These are phyloP conservation scores for Sus cebifrons DNA, from an alignment of 2,797 vertebrate species.

Conservation along the genomic window DNA sequence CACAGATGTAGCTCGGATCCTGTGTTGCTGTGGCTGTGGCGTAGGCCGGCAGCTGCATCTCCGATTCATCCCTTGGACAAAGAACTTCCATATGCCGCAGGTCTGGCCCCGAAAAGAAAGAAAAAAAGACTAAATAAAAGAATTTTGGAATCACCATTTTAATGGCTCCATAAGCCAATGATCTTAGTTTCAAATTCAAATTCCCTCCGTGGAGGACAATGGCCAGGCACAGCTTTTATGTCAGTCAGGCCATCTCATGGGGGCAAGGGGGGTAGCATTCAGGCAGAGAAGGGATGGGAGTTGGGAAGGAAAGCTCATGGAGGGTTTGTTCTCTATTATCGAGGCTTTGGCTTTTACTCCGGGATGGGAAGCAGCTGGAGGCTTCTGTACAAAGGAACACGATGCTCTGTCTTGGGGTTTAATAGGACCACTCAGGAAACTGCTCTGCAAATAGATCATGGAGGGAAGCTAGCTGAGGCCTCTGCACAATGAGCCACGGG, in stretches of 20 bases:
- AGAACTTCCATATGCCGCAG: too few species aligned
- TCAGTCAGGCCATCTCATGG: background rate
- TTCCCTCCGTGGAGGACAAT: background rate
- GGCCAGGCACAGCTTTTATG: background rate
- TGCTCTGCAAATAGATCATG: too few species aligned
- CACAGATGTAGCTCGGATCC: too few species aligned
- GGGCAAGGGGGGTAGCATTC: background rate
- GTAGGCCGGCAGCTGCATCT: too few species aligned
- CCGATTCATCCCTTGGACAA: too few species aligned
- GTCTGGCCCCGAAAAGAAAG: too few species aligned
- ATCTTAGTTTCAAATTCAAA: conserved; percentile 54
- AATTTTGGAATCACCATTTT: conserved; percentile 52
- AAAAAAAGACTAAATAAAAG: background rate
- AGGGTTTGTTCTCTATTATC: background rate
- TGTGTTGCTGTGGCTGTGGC: too few species aligned
- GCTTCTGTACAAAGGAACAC: background rate
- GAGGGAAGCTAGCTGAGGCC: background rate
- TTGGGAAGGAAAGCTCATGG: background rate
- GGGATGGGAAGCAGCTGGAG: background rate
- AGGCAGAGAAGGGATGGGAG: background rate
- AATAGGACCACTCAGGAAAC: background rate
- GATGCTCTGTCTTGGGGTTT: background rate
- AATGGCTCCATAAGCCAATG: background rate
- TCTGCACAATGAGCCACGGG: fast-evolving
- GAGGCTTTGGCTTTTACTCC: background rate